Conservation (phyloP, 2,113 vertebrate genomes). For the Sardina pilchardus region DNA sequence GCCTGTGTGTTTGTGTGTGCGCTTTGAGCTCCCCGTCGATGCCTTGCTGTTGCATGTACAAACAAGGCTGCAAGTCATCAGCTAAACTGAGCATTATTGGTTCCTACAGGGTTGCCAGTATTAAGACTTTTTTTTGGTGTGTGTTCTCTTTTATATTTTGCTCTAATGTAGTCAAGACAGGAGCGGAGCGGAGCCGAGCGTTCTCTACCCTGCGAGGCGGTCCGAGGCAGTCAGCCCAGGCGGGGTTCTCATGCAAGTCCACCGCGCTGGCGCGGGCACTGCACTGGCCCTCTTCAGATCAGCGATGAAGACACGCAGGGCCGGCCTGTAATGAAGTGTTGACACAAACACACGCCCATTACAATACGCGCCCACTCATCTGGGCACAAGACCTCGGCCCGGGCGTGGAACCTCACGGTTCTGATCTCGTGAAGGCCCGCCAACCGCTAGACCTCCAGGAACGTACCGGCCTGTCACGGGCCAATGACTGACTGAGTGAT, state of each 20-base stretch:
- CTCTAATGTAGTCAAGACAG: background rate
- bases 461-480: background rate
- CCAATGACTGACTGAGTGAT: background rate
- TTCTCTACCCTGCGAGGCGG: background rate
- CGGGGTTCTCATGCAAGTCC: background rate
- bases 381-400: background rate
- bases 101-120: conserved; percentile 3
- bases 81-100: background rate
- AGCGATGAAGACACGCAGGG: background rate
- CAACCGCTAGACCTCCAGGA: background rate
- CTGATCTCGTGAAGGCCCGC: background rate
- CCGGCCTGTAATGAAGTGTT: background rate
- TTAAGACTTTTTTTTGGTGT: background rate
- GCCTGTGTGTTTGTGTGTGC: conserved; percentile 16
- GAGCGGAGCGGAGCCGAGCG: background rate
- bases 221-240: background rate
- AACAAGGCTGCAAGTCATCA: conserved; percentile 21
- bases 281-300: background rate
- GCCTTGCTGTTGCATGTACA: background rate
- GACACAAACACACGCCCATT: background rate
- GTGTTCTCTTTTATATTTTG: background rate
- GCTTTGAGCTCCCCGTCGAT: background rate
- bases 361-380: background rate
- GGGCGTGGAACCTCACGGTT: background rate
- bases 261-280: background rate